Percentiles rank a stretch among this genome's conserved stretches.
Evolutionary conservation across 2,113 vertebrate species (phyloP).

Genomic region (Canis aureus): DNA sequence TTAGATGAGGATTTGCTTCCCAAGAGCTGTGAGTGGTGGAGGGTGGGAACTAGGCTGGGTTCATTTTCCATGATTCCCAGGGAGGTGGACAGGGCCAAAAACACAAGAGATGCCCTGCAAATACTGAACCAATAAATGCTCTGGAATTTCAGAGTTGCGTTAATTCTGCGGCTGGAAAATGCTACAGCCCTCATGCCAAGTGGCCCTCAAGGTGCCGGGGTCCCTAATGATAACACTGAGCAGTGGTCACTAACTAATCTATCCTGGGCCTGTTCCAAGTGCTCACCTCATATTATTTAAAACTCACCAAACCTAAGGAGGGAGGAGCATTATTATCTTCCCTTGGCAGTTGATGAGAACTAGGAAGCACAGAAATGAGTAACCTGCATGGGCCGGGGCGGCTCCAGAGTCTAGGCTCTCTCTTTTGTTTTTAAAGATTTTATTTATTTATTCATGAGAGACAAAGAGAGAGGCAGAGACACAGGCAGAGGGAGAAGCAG

Average conservation of each 20-base stretch:
- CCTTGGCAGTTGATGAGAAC: background rate
- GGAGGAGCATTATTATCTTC: fast-evolving
- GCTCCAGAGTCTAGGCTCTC: background rate
- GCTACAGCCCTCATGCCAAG: background rate
- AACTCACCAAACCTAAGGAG: background rate
- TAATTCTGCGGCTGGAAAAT: background rate
- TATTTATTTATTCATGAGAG: too few species aligned
- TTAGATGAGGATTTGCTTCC: background rate
- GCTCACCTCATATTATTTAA: background rate
- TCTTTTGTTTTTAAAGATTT: too few species aligned
- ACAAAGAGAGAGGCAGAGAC: too few species aligned
- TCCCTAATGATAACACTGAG: background rate
- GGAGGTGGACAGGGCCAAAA: background rate
- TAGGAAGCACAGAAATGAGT: background rate
- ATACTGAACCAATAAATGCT: background rate
- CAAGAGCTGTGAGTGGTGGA: background rate
- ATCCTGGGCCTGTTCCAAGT: fast-evolving
- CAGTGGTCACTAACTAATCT: fast-evolving
- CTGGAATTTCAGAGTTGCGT: background rate
- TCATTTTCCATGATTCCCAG: background rate
- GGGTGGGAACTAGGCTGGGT: background rate
- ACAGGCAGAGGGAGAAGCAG: too few species aligned
- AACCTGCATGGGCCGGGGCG: background rate
- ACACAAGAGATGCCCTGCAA: background rate
- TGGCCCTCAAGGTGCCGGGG: background rate